These are phyloP conservation scores for Drosophila tsacasi DNA, from an alignment of 1,140 invertebrate species.

Conservation along the genomic window DNA sequence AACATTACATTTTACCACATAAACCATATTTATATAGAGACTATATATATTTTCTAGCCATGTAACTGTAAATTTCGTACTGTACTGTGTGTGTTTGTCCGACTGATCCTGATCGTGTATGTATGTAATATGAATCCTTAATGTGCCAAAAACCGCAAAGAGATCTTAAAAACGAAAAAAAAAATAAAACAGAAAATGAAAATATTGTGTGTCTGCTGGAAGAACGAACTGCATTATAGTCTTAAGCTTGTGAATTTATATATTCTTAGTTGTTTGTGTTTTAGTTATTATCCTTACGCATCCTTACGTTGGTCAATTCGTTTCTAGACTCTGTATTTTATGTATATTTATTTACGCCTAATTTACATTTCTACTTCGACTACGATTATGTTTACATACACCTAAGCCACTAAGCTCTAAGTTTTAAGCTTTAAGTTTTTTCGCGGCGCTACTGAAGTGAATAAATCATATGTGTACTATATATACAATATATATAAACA, in stretches of 20 bases:
- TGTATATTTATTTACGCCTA: slow-evolving; percentile 74
- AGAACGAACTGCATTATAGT: slow-evolving; percentile 46
- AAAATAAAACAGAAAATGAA: slow-evolving; percentile 10
- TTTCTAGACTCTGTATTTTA: slow-evolving; percentile 49
- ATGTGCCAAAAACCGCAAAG: slow-evolving; percentile 72
- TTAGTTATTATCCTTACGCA: slow-evolving; percentile 50
- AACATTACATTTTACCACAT: slow-evolving; percentile 63
- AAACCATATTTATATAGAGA: slow-evolving; percentile 53
- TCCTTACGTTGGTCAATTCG: slow-evolving; percentile 51
- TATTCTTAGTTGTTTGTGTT: slow-evolving; percentile 47
- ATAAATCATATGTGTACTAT: slow-evolving; percentile 54
- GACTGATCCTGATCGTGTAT: slow-evolving; percentile 45
- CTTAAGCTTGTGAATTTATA: slow-evolving; percentile 56
- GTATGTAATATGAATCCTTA: slow-evolving; percentile 74
- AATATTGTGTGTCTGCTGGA: slow-evolving; percentile 63
- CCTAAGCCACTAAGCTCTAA: slow-evolving; percentile 56
- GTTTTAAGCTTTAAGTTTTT: slow-evolving; percentile 54
- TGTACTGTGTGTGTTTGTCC: slow-evolving; percentile 35
- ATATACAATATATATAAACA: slow-evolving; percentile 5
- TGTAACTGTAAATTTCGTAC: slow-evolving; percentile 66
- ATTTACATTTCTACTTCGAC: slow-evolving; percentile 66
- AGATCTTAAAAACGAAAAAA: slow-evolving; percentile 33
- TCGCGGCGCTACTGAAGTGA: slow-evolving; percentile 52
- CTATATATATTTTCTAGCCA: slow-evolving; percentile 65
- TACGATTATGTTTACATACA: slow-evolving; percentile 52